A percentile compares a stretch with the other conserved stretches of the same genome.
These are phyloP conservation scores for Acridotheres tristis DNA, from an alignment of 2,797 vertebrate species.

Conservation along the genomic window DNA sequence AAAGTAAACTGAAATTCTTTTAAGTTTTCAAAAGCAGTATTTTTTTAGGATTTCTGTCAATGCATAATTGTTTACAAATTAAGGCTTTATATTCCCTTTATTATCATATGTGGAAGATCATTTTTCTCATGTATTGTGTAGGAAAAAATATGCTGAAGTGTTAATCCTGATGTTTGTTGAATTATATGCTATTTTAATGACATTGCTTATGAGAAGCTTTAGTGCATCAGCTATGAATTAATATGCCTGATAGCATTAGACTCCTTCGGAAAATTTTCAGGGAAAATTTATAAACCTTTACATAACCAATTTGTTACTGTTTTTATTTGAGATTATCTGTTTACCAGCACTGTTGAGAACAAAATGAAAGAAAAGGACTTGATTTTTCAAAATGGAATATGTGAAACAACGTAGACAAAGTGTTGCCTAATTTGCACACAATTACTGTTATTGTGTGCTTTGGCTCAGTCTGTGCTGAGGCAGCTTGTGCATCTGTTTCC, in stretches of 20 bases:
- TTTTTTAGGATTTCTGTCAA: background rate
- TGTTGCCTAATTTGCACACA: slow-evolving; percentile 39
- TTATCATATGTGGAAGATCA: background rate
- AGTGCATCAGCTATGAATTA: background rate
- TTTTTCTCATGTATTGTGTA: background rate
- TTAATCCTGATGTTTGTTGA: background rate
- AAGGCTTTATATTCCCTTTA: background rate
- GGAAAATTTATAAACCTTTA: slow-evolving; percentile 3
- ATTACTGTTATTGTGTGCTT: background rate
- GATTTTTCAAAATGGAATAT: background rate
- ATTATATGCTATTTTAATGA: background rate
- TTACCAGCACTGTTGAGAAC: slow-evolving; percentile 17
- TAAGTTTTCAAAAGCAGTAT: background rate
- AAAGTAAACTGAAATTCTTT: background rate
- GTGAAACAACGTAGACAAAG: fast-evolving
- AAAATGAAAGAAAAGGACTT: slow-evolving; percentile 19
- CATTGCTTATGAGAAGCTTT: background rate
- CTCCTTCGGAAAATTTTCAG: background rate
- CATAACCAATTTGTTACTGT: slow-evolving; percentile 9
- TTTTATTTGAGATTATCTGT: slow-evolving; percentile 36
- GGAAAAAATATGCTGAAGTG: background rate
- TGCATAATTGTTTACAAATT: background rate
- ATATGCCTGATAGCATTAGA: background rate
- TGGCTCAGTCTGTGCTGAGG: slow-evolving; percentile 1
- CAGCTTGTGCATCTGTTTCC: background rate